phyloP scores from a whole-genome alignment of 2,797 vertebrate genomes.

The Spheniscus humboldti region DNA sequence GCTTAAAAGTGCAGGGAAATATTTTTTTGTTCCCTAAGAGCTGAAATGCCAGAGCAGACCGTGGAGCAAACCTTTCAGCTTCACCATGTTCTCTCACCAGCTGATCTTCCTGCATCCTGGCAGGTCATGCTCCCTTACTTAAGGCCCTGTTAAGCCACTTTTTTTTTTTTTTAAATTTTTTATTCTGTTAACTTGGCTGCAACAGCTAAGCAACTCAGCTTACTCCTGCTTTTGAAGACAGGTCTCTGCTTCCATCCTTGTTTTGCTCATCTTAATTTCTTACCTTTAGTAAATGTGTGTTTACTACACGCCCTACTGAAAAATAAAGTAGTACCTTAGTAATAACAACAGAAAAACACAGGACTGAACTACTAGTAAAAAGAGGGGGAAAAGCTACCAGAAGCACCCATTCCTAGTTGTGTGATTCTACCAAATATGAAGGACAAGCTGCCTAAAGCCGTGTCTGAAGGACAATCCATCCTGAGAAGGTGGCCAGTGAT shows the following conservation, averaged over 20 bases:
- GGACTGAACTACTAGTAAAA: not conserved
- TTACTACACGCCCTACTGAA: not conserved
- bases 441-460: not conserved
- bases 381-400: not conserved
- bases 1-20: not conserved
- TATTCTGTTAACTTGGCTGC: not conserved
- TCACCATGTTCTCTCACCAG: not conserved
- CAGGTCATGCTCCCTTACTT: not conserved
- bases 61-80: not conserved
- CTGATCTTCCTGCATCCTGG: not conserved
- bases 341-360: not conserved
- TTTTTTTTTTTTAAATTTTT: fast-evolving
- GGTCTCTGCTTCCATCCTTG: not conserved
- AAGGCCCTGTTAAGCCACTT: not conserved
- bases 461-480: not conserved
- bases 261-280: not conserved
- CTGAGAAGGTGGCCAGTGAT: not conserved
- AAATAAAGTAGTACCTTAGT: not conserved
- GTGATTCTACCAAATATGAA: not conserved
- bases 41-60: not conserved
- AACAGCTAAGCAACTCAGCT: not conserved
- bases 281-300: not conserved
- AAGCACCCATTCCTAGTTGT: not conserved
- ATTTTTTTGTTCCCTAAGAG: not conserved
- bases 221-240: not conserved